A percentile compares a stretch with the other conserved stretches of the same genome.
phyloP scores from a whole-genome alignment of 2,113 vertebrate genomes.

The Mustela lutreola region DNA sequence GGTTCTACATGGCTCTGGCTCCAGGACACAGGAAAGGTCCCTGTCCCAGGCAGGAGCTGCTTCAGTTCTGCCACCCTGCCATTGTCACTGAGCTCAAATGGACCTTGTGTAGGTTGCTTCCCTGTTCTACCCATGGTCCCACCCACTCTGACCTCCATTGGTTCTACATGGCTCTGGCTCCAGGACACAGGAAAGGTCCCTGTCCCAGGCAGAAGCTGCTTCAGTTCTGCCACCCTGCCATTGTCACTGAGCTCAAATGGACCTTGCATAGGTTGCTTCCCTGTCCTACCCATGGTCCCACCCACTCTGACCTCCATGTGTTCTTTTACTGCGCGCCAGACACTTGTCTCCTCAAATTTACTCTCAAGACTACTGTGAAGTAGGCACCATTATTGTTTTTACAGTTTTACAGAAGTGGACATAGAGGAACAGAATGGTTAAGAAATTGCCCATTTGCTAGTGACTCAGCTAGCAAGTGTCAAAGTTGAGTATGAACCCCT shows the following conservation, averaged over 20 bases:
- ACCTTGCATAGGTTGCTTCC: background rate
- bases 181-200: background rate
- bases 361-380: background rate
- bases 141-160: background rate
- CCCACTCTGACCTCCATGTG: background rate
- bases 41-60: background rate
- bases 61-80: background rate
- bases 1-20: background rate
- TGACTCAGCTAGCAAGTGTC: background rate
- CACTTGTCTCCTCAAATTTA: background rate
- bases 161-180: background rate
- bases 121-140: background rate
- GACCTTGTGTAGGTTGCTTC: background rate
- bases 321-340: background rate
- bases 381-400: too few relatives aligned
- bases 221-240: background rate
- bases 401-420: background rate
- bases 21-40: background rate
- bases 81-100: background rate
- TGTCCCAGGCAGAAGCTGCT: background rate
- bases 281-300: background rate
- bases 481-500: background rate
- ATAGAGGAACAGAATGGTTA: background rate
- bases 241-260: background rate
- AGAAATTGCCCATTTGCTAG: background rate